Evolutionary conservation across 2,113 vertebrate species (phyloP).

Genomic region (Paramormyrops kingsleyae): DNA sequence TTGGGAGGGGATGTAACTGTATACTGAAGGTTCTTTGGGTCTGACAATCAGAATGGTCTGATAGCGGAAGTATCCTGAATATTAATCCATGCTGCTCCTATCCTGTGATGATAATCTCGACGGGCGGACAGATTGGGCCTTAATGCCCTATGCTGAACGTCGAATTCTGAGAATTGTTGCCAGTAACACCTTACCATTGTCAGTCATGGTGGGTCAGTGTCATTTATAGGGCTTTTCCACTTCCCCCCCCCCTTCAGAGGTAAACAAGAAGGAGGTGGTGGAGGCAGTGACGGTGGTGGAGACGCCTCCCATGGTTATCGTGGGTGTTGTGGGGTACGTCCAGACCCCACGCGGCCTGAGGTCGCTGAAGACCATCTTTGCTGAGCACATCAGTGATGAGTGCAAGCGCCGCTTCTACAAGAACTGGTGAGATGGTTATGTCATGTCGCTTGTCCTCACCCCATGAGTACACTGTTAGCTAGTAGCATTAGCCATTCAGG

Average conservation of each 20-base stretch:
- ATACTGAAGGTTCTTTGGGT: neutral
- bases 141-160: conserved; percentile 62
- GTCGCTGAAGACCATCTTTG: conserved; percentile 90
- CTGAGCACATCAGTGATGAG: conserved; percentile 94
- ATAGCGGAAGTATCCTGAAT: neutral
- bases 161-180: conserved; percentile 59
- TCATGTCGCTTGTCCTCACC: fast-evolving
- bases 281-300: conserved; percentile 94
- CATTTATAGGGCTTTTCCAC: neutral
- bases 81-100: conserved; percentile 5
- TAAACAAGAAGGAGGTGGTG: conserved; percentile 97
- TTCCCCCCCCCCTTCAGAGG: conserved; percentile 63
- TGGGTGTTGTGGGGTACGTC: conserved; percentile 86
- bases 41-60: neutral
- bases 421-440: conserved; percentile 78
- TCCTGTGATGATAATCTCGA: conserved; percentile 65
- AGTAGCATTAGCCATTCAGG: neutral
- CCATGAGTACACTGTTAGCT: neutral
- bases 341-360: conserved; percentile 87
- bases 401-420: conserved; percentile 98
- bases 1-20: neutral
- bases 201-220: neutral
- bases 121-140: conserved; percentile 67
- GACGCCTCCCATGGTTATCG: conserved; percentile 91
- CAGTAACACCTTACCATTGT: neutral